These are phyloP conservation scores for Parapsyche elsis DNA, from an alignment of 1,140 invertebrate genomes.

Conservation along the genomic window DNA sequence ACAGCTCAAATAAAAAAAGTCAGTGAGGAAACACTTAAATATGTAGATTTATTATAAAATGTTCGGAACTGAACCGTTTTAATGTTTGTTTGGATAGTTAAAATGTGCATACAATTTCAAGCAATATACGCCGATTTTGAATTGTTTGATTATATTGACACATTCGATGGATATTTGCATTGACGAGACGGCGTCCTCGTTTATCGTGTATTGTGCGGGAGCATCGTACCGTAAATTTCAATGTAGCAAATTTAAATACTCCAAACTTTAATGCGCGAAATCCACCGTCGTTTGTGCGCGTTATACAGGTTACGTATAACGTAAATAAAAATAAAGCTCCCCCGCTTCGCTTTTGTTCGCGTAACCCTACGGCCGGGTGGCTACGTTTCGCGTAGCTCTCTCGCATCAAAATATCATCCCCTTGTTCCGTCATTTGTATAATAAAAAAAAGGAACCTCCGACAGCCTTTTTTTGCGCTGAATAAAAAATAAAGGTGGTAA, in stretches of 20 bases:
- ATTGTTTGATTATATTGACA: too few relatives aligned
- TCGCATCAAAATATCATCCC: slow-evolving; percentile 46
- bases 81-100: too few relatives aligned
- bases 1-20: background rate
- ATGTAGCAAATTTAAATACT: slow-evolving; percentile 15
- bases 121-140: too few relatives aligned
- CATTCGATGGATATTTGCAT: too few relatives aligned
- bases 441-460: slow-evolving; percentile 40
- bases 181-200: too few relatives aligned
- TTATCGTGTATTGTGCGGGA: too few relatives aligned
- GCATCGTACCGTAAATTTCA: too few relatives aligned
- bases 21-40: too few relatives aligned
- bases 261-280: slow-evolving; percentile 15
- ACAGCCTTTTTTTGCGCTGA: slow-evolving; percentile 39
- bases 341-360: slow-evolving; percentile 26
- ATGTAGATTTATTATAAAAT: too few relatives aligned
- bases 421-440: slow-evolving; percentile 50
- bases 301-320: slow-evolving; percentile 21
- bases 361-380: slow-evolving; percentile 1
- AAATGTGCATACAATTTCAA: too few relatives aligned
- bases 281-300: slow-evolving; percentile 4
- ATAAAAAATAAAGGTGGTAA: slow-evolving; percentile 54
- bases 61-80: too few relatives aligned
- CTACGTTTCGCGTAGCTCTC: slow-evolving; percentile 5
- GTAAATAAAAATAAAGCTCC: slow-evolving; percentile 33